Conservation (phyloP, 2,797 vertebrate genomes). For the Threskiornis aethiopicus region DNA sequence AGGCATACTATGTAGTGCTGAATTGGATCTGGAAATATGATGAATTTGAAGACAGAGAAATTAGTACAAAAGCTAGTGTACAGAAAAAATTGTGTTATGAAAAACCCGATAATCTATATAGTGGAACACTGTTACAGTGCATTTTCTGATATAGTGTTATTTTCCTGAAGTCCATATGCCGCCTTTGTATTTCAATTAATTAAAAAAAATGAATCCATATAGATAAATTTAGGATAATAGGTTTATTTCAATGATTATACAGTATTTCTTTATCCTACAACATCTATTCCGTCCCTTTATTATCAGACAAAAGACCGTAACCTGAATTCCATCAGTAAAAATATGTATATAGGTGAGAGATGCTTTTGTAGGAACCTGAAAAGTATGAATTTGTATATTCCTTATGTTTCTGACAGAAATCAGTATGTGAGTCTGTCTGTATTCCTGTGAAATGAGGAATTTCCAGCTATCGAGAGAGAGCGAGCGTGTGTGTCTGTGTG, state of each 20-base stretch:
- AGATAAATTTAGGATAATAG: constrained; percentile 66
- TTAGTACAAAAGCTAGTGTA: constrained; percentile 67
- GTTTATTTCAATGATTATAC: constrained; percentile 65
- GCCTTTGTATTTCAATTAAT: constrained; percentile 75
- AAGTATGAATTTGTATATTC: constrained; percentile 69
- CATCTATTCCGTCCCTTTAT: constrained; percentile 59
- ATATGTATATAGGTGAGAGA: constrained; percentile 71
- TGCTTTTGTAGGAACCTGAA: constrained; percentile 70
- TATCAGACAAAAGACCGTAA: constrained; percentile 35
- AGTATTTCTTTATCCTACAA: constrained; percentile 71
- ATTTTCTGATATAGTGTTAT: constrained; percentile 76
- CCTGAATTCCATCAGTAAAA: constrained; percentile 60
- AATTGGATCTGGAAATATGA: constrained; percentile 70
- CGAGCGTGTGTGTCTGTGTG: neutral
- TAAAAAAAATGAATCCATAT: constrained; percentile 28
- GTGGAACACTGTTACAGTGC: constrained; percentile 67
- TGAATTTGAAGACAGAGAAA: constrained; percentile 62
- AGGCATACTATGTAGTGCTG: constrained; percentile 75
- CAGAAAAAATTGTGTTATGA: constrained; percentile 69
- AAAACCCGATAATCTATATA: constrained; percentile 53
- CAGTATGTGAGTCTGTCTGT: constrained; percentile 40
- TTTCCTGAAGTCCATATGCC: constrained; percentile 70
- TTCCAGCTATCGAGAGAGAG: neutral
- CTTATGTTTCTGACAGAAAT: constrained; percentile 71
- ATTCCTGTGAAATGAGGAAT: constrained; percentile 69